Evolutionary conservation across 1,140 invertebrate species (phyloP), one percentile per base, ranked within the genome.

Genomic region (Drosophila murphyi): DNA sequence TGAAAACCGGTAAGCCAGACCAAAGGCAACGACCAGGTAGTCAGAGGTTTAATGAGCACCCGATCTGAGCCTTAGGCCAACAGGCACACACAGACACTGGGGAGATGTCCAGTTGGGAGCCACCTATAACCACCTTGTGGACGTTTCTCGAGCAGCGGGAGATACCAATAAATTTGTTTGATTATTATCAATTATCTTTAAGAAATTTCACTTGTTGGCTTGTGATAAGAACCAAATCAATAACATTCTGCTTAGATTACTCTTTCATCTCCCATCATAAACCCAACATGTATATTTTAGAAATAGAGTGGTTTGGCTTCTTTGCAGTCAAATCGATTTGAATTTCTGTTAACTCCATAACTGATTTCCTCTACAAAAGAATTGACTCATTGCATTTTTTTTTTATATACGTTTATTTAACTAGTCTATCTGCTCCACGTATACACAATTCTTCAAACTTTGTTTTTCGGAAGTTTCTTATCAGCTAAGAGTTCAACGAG

Each of bases 1-100:
- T 85, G 81, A 85, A 88, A 88, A 88, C 85, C 85, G 85, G 83
- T 88, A 82, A 82, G 63, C 70, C 73, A 72, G 67, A 50, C 62
- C 69, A 76, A 64, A 70, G 68, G 76, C 72, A 77, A 48, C 54
- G 64, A 70, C 50, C 65, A 82, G 59, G 74, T 74, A 75, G 76
- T 67, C 65, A 61, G 12, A 54, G 62, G 43, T 72, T 71, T 71
- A 75, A 75, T 71, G 68, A 75, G 72, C 72, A 75, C 72, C 72
- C 72, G 45, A 47, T 64, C 47, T n/a, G 31, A 59, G 67, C 68
- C 67, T 59, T 64, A 60, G 68, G 62, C 70, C 63, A 67, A 59
- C 60, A 65, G 50, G 32, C 31, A 20, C 52, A 65, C 31, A 20
- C 52, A 65, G 37, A 59, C 37, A 39, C 5, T 60, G 29, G 35